Percentiles rank a stretch among this genome's conserved stretches.
phyloP scores from a whole-genome alignment of 2,888 invertebrate genomes.

The Dysmachus trigonus region DNA sequence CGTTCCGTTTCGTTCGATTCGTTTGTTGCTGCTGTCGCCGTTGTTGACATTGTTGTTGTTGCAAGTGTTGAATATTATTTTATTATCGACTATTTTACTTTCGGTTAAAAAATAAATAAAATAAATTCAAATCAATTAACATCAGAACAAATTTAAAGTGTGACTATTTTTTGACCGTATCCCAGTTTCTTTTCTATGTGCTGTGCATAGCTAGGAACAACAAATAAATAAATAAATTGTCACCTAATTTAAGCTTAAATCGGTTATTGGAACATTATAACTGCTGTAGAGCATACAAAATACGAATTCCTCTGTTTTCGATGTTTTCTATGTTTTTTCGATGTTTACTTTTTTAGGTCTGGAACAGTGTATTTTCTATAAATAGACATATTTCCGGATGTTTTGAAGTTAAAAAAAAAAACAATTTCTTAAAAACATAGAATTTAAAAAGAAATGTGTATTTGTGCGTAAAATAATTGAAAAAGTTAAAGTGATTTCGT shows the following conservation, averaged over 20 bases:
- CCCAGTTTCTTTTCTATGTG: background rate
- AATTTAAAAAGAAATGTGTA: background rate
- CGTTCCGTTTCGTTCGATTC: background rate
- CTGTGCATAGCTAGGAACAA: background rate
- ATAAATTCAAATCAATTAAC: background rate
- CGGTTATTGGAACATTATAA: background rate
- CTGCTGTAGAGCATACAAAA: background rate
- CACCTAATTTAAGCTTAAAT: background rate
- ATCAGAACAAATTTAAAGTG: background rate
- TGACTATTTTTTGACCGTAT: background rate
- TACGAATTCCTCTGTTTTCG: background rate
- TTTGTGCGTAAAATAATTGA: background rate
- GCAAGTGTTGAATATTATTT: background rate
- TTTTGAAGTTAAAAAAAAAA: background rate
- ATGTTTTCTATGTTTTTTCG: background rate
- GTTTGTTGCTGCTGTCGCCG: background rate
- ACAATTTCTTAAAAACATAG: background rate
- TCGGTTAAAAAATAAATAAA: too few species aligned
- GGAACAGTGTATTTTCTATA: background rate
- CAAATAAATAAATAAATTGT: background rate
- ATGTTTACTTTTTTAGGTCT: background rate
- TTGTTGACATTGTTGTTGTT: conserved; percentile 5
- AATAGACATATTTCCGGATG: background rate
- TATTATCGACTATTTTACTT: background rate
- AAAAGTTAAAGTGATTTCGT: background rate